phyloP scores from a whole-genome alignment of 2,888 invertebrate genomes.

The Clusia tigrina region DNA sequence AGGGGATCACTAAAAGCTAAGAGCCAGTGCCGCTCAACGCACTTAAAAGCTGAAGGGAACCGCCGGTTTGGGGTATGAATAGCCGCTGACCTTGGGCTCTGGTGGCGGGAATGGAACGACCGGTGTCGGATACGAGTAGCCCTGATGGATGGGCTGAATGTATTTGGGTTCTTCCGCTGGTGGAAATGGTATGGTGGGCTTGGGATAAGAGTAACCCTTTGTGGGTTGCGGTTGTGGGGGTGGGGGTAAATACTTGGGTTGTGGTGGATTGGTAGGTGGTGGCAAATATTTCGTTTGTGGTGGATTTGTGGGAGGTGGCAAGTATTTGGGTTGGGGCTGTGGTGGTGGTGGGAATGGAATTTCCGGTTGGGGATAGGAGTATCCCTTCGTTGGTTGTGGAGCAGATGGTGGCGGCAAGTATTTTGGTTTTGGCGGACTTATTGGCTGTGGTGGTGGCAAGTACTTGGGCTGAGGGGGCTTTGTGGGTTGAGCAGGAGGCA shows the following conservation, averaged over 20 bases:
- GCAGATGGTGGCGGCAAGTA: conserved; percentile 13
- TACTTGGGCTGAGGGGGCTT: conserved; percentile 34
- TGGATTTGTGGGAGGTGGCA: conserved; percentile 39
- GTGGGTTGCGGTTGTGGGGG: conserved; percentile 9
- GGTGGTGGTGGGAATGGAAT: conserved; percentile 32
- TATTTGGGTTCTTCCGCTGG: conserved; percentile 36
- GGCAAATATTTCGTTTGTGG: conserved; percentile 34
- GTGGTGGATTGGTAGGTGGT: conserved; percentile 32
- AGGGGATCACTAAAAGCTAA: conserved; percentile 44
- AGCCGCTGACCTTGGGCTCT: conserved; percentile 41
- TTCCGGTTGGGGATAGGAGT: conserved; percentile 22
- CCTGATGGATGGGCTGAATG: conserved; percentile 32
- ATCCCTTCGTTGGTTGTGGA: conserved; percentile 33
- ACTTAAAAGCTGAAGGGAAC: conserved; percentile 47
- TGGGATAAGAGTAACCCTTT: conserved; percentile 47
- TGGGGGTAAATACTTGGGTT: conserved; percentile 17
- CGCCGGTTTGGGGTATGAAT: conserved; percentile 51
- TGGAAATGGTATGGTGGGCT: conserved; percentile 43
- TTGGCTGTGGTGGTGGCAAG: conserved; percentile 27
- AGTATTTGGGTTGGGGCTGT: conserved; percentile 34
- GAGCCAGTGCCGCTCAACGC: conserved; percentile 9
- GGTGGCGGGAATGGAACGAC: conserved; percentile 40
- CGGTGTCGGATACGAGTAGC: conserved; percentile 44
- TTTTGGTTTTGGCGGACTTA: conserved; percentile 32
- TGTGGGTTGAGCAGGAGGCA: conserved; percentile 37